A percentile compares a stretch with the other conserved stretches of the same genome.
These are phyloP conservation scores for Palythoa grandis DNA, from an alignment of 92 coral and sea anemone species.

Conservation along the genomic window DNA sequence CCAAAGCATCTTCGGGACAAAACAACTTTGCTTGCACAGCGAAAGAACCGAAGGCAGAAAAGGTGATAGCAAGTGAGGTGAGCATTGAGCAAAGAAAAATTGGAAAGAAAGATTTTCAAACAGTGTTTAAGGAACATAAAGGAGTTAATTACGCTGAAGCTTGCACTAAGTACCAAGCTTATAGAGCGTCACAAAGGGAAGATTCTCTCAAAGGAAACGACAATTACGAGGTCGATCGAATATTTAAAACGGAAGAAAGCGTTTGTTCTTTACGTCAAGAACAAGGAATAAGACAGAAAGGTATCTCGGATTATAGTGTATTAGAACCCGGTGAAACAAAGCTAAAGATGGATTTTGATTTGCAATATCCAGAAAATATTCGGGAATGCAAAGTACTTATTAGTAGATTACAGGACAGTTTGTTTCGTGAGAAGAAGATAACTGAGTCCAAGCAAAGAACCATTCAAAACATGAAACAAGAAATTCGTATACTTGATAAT, in stretches of 20 bases:
- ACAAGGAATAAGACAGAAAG: neutral
- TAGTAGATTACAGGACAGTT: conserved; percentile 52
- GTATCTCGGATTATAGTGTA: neutral
- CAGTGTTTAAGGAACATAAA: too few species aligned
- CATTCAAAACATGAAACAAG: conserved; percentile 67
- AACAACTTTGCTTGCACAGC: neutral
- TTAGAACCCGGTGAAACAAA: neutral
- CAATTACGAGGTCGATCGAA: neutral
- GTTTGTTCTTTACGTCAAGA: neutral
- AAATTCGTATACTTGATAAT: conserved; percentile 58
- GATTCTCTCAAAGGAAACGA: neutral
- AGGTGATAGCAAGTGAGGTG: neutral
- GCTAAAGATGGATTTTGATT: neutral
- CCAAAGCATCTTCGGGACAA: neutral
- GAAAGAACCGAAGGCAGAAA: neutral
- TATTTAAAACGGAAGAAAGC: neutral
- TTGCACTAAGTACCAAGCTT: too few species aligned
- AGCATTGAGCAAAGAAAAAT: neutral
- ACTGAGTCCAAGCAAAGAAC: conserved; percentile 66
- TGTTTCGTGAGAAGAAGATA: conserved; percentile 61
- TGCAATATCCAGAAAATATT: conserved; percentile 30
- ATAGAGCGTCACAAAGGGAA: neutral
- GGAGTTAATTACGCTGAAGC: neutral
- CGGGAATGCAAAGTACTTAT: conserved; percentile 62
- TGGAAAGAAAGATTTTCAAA: neutral